Percentiles rank a stretch among this genome's conserved stretches.
Conservation (phyloP, 2,113 vertebrate genomes). For the Probosciger aterrimus region DNA sequence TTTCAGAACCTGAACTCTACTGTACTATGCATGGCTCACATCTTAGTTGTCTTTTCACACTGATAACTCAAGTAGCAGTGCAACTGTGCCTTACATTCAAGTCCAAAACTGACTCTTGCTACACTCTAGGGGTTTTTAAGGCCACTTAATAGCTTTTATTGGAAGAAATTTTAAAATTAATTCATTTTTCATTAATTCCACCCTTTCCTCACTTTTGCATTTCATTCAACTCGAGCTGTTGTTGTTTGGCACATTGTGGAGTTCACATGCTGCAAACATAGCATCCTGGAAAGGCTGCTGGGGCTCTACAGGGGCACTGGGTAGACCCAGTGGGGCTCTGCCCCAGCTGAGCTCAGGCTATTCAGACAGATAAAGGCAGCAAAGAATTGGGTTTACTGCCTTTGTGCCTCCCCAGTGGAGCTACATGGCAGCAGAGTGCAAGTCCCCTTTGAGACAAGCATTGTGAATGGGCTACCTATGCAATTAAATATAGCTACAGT, state of each 20-base stretch:
- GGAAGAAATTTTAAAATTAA: neutral
- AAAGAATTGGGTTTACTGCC: neutral
- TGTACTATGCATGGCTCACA: neutral
- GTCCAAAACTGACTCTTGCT: neutral
- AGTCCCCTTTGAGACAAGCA: neutral
- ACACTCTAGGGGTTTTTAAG: neutral
- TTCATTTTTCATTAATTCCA: neutral
- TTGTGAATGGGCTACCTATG: neutral
- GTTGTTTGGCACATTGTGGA: neutral
- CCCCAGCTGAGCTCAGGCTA: neutral
- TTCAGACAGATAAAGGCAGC: neutral
- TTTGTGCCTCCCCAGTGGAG: neutral
- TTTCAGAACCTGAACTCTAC: neutral
- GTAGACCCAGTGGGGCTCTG: rapidly evolving
- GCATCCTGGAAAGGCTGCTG: neutral
- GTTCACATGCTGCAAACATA: neutral
- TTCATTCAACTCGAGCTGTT: neutral
- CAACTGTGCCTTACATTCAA: neutral
- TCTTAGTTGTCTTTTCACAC: neutral
- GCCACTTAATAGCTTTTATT: neutral
- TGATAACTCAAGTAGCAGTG: neutral
- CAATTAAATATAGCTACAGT: neutral
- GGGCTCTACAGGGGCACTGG: rapidly evolving
- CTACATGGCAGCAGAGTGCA: neutral
- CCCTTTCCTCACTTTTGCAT: neutral